Percentiles rank a stretch among this genome's conserved stretches.
These are phyloP conservation scores for Pangasianodon hypophthalmus DNA, from an alignment of 2,113 vertebrate species.

Conservation along the genomic window DNA sequence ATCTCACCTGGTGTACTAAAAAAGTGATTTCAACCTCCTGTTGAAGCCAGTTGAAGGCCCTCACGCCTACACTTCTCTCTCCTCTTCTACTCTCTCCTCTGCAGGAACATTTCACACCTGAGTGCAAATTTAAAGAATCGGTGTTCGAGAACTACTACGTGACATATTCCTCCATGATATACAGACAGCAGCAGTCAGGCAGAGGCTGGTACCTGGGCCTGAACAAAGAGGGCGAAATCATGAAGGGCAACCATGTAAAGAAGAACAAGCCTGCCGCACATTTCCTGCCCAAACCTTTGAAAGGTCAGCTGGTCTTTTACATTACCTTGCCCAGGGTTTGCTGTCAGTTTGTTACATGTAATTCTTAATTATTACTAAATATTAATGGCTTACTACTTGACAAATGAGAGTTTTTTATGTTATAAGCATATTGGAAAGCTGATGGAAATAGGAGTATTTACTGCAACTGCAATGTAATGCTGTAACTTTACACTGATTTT, in stretches of 20 bases:
- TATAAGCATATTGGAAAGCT: background rate
- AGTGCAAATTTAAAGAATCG: conserved; percentile 99
- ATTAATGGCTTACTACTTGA: background rate
- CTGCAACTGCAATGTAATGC: background rate
- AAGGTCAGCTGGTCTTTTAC: conserved; percentile 77
- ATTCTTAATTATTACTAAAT: background rate
- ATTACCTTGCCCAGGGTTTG: background rate
- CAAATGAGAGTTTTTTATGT: background rate
- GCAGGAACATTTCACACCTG: conserved; percentile 97
- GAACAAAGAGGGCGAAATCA: conserved; percentile 99
- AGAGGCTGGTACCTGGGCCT: conserved; percentile 98
- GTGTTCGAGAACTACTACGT: conserved; percentile 99
- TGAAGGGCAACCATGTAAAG: conserved; percentile 99
- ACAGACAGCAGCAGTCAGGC: conserved; percentile 97
- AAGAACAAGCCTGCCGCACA: conserved; percentile 98
- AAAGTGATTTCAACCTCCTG: conserved; percentile 3
- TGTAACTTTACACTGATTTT: background rate
- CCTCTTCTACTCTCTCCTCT: conserved; percentile 45
- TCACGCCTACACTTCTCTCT: conserved; percentile 16
- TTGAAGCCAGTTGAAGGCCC: conserved; percentile 17
- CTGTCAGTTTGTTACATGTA: background rate
- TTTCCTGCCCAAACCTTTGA: conserved; percentile 98
- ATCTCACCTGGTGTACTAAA: background rate
- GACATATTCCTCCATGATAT: conserved; percentile 99
- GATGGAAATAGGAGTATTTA: background rate